Percentiles rank a stretch among this genome's conserved stretches.
These are phyloP conservation scores for Oscheius sp. DNA, from an alignment of 2,888 invertebrate genomes.

Conservation along the genomic window DNA sequence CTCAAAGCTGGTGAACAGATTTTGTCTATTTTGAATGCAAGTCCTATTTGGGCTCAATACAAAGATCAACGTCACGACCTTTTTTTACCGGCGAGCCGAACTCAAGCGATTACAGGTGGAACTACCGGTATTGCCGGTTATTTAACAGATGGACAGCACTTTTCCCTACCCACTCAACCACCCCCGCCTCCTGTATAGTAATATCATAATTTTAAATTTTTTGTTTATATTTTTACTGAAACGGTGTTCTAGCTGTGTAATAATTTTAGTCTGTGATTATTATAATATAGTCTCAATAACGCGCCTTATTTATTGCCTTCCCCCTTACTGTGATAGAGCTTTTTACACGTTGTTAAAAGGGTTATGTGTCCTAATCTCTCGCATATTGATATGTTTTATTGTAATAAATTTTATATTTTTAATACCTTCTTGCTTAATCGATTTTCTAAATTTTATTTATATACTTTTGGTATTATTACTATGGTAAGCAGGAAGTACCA, in stretches of 20 bases:
- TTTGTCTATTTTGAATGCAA: slow-evolving; percentile 79
- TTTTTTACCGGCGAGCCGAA: slow-evolving; percentile 78
- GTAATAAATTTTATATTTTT: background rate
- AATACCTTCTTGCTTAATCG: background rate
- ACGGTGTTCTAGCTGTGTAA: slow-evolving; percentile 6
- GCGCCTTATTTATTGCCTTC: slow-evolving; percentile 1
- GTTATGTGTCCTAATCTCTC: background rate
- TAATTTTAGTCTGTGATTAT: slow-evolving; percentile 9
- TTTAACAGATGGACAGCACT: slow-evolving; percentile 65
- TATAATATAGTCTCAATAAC: background rate
- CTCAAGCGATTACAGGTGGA: slow-evolving; percentile 66
- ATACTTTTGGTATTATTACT: too few species aligned
- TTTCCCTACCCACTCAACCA: slow-evolving; percentile 38
- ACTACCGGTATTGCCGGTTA: slow-evolving; percentile 61
- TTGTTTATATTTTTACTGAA: background rate
- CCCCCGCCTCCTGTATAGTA: slow-evolving; percentile 44
- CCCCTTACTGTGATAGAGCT: background rate
- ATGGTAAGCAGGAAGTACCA: too few species aligned
- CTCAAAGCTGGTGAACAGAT: slow-evolving; percentile 62
- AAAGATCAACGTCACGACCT: slow-evolving; percentile 87
- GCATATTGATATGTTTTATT: slow-evolving; percentile 12
- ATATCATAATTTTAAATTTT: slow-evolving; percentile 3
- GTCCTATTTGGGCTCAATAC: slow-evolving; percentile 89
- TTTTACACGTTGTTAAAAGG: background rate
- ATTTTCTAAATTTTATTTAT: too few species aligned